These are phyloP conservation scores for Artibeus lituratus DNA, from an alignment of 2,797 vertebrate species.

Conservation along the genomic window DNA sequence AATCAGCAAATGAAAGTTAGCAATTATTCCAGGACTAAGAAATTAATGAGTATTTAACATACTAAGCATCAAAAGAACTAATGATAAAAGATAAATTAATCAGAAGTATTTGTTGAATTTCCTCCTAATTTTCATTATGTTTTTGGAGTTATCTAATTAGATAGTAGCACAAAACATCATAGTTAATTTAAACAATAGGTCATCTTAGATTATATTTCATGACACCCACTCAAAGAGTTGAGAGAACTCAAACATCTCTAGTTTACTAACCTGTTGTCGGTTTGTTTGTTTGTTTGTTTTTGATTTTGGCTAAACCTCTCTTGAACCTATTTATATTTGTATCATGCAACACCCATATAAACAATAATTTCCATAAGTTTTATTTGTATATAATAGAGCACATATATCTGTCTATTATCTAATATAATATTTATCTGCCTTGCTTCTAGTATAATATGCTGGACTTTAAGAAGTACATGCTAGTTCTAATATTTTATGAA, in stretches of 20 bases:
- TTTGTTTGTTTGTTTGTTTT: not conserved
- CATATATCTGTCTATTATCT: not conserved
- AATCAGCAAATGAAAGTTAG: not conserved
- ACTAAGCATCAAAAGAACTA: slow-evolving; percentile 7
- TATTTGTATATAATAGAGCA: not conserved
- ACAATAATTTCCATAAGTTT: slow-evolving; percentile 30
- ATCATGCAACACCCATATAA: not conserved
- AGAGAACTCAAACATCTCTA: slow-evolving; percentile 4
- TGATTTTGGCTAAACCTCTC: slow-evolving; percentile 37
- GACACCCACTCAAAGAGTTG: not conserved
- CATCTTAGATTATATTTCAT: slow-evolving; percentile 35
- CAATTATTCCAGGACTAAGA: slow-evolving; percentile 1
- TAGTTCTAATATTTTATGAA: slow-evolving; percentile 20
- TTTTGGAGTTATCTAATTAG: slow-evolving; percentile 7
- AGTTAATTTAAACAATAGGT: slow-evolving; percentile 29
- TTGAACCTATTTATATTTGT: slow-evolving; percentile 40
- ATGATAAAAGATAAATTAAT: slow-evolving; percentile 7
- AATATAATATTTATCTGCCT: slow-evolving; percentile 15
- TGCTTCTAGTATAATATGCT: not conserved
- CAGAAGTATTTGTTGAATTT: slow-evolving; percentile 35
- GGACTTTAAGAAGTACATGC: not conserved
- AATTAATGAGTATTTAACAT: slow-evolving; percentile 12
- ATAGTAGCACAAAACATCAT: not conserved
- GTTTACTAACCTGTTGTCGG: not conserved
- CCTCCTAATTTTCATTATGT: not conserved